Percentiles rank a stretch among this genome's conserved stretches.
phyloP scores from a whole-genome alignment of 2,113 vertebrate species.

The Oreochromis niloticus region DNA sequence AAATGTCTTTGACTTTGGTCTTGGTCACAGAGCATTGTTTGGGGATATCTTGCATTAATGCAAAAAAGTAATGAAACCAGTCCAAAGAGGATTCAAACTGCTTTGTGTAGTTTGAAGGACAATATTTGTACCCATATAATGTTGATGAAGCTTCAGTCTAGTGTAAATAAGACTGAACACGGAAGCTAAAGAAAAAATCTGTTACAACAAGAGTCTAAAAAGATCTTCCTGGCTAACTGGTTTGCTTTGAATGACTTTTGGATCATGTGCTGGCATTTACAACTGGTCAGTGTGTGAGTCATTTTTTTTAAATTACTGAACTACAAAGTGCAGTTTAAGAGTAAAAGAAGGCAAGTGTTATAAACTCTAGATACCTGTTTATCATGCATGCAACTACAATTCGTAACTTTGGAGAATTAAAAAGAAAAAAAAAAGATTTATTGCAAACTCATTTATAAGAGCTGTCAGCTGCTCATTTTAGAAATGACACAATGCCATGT shows the following conservation, averaged over 20 bases:
- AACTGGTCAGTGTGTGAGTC: neutral
- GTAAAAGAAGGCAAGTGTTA: neutral
- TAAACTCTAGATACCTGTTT: conserved; percentile 36
- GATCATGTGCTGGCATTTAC: neutral
- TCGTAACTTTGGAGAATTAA: conserved; percentile 7
- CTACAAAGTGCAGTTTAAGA: neutral
- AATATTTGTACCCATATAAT: neutral
- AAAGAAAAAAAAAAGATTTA: neutral
- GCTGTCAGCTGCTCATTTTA: conserved; percentile 43
- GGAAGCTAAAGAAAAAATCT: neutral
- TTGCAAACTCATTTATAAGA: conserved; percentile 26
- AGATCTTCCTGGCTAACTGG: neutral
- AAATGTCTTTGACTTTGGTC: neutral
- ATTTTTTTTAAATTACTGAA: neutral
- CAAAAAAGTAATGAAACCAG: neutral
- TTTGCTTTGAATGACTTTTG: neutral
- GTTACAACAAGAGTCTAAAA: neutral
- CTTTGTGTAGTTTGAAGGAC: neutral
- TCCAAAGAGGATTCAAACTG: conserved; percentile 12
- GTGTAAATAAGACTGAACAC: conserved; percentile 9
- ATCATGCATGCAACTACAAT: conserved; percentile 58
- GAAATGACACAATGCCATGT: conserved; percentile 44
- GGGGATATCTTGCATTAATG: neutral
- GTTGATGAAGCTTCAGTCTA: neutral
- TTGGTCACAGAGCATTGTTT: conserved; percentile 9